A percentile compares a stretch with the other conserved stretches of the same genome.
Evolutionary conservation across 2,888 invertebrate genomes (phyloP).

Genomic region (Ypsolopha scabrella): DNA sequence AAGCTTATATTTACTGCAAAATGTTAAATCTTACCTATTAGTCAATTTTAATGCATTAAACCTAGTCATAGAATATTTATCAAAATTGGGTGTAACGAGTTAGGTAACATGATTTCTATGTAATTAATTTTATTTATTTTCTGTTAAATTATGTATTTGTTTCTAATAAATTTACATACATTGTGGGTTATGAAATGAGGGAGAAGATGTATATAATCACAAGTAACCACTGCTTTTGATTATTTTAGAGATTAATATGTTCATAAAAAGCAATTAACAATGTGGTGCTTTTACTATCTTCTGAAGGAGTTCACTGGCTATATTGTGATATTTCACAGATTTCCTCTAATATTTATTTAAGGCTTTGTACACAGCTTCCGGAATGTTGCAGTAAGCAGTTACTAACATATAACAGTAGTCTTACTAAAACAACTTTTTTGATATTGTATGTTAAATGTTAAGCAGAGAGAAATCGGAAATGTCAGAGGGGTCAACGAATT

Average conservation of each 20-base stretch:
- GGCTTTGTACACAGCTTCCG: slow-evolving; percentile 70
- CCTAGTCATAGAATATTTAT: slow-evolving; percentile 50
- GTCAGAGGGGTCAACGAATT: slow-evolving; percentile 14
- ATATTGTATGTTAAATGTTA: too few species aligned
- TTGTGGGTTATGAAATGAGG: slow-evolving; percentile 3
- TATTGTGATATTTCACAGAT: slow-evolving; percentile 49
- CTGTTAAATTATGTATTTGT: neutral
- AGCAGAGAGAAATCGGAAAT: too few species aligned
- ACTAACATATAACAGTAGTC: slow-evolving; percentile 43
- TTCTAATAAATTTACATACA: neutral
- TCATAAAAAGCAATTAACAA: slow-evolving; percentile 29
- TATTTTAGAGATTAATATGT: neutral
- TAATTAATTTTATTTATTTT: neutral
- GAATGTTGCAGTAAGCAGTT: slow-evolving; percentile 65
- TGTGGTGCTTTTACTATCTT: slow-evolving; percentile 49
- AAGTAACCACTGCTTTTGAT: slow-evolving; percentile 19
- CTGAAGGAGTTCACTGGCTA: slow-evolving; percentile 39
- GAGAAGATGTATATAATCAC: slow-evolving; percentile 48
- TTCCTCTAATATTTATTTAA: slow-evolving; percentile 39
- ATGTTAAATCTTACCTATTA: slow-evolving; percentile 7
- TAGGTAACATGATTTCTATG: neutral
- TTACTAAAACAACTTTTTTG: slow-evolving; percentile 12
- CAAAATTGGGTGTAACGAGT: slow-evolving; percentile 8
- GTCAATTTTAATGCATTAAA: slow-evolving; percentile 25
- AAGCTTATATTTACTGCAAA: slow-evolving; percentile 12